phyloP scores from a whole-genome alignment of 35 echinoderm and acorn worm species.

The Apostichopus californicus region DNA sequence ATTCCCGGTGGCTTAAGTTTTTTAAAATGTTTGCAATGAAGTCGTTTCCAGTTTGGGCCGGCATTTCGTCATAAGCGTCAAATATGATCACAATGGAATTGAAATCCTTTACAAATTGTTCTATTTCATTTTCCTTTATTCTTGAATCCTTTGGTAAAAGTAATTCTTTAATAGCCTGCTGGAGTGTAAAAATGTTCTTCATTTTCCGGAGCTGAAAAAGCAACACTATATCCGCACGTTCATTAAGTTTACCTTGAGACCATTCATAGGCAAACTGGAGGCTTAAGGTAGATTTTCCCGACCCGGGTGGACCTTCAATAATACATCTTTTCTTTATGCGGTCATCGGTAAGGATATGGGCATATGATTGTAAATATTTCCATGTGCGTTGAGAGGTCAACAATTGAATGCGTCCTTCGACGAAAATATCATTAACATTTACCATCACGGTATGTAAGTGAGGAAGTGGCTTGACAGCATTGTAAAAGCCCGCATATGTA shows the following conservation, averaged over 20 bases:
- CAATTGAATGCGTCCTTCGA: not conserved
- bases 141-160: not conserved
- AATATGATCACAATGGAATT: not conserved
- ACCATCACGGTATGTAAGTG: not conserved
- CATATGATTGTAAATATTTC: not conserved
- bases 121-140: not conserved
- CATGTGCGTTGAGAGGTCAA: too few species aligned
- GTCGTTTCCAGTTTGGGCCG: too few species aligned
- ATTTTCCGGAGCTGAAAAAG: not conserved
- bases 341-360: too few species aligned
- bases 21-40: too few species aligned
- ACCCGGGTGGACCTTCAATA: too few species aligned
- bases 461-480: not conserved
- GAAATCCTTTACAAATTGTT: not conserved
- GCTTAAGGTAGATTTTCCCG: too few species aligned
- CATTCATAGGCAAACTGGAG: too few species aligned
- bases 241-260: too few species aligned
- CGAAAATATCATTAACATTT: not conserved
- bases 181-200: not conserved
- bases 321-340: too few species aligned
- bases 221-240: not conserved
- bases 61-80: too few species aligned
- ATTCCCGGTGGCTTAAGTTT: too few species aligned
- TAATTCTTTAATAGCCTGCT: not conserved
- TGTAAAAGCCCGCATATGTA: not conserved